Percentiles rank a stretch among this genome's conserved stretches.
Conservation (phyloP, 2,888 invertebrate genomes). For the Lobophora halterata region DNA sequence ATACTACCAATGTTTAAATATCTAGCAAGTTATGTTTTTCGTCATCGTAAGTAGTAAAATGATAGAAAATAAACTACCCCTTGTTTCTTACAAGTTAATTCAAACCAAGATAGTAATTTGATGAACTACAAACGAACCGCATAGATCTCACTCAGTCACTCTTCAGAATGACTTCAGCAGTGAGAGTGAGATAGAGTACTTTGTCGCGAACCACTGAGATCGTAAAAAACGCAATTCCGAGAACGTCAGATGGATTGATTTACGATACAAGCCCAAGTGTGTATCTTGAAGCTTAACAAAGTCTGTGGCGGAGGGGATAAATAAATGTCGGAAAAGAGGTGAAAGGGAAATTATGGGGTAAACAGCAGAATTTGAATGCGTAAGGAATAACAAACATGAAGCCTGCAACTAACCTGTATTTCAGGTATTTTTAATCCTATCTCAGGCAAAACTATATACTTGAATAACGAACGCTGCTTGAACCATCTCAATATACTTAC, state of each 20-base stretch:
- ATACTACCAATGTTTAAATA: no score
- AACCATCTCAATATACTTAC: no score
- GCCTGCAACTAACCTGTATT: no score
- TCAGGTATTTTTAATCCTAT: no score
- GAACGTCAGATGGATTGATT: slow-evolving; percentile 63
- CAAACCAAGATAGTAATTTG: slow-evolving; percentile 17
- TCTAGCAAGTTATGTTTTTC: no score
- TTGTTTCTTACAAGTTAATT: slow-evolving; percentile 9
- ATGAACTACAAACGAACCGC: slow-evolving; percentile 9
- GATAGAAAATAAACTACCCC: no score
- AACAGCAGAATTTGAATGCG: no score
- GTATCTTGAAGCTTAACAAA: slow-evolving; percentile 34
- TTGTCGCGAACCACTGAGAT: slow-evolving; percentile 18
- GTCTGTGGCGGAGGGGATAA: slow-evolving; percentile 11
- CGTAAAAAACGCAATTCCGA: slow-evolving; percentile 59
- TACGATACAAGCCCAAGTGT: slow-evolving; percentile 52
- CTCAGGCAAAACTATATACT: no score
- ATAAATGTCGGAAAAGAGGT: background rate
- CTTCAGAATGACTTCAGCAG: background rate
- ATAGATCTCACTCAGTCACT: slow-evolving; percentile 7
- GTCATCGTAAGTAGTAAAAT: no score
- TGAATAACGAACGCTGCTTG: no score
- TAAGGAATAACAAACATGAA: no score
- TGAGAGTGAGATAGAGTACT: slow-evolving; percentile 14
- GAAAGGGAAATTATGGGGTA: background rate